Percentiles rank a stretch among this genome's conserved stretches.
These are phyloP conservation scores for Micromesistius poutassou DNA, from an alignment of 2,797 vertebrate genomes.

Conservation along the genomic window DNA sequence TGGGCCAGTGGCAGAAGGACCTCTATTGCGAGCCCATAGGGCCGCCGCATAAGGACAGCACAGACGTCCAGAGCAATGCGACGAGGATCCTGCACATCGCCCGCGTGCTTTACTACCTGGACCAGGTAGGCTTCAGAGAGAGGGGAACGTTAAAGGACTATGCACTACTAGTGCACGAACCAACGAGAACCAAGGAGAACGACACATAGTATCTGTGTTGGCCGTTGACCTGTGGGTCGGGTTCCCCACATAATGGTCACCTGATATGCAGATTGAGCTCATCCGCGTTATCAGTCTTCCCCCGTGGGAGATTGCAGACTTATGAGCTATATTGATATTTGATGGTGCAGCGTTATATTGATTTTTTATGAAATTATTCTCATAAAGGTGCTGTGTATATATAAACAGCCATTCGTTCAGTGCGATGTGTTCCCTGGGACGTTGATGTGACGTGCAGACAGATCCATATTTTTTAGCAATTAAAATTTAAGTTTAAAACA, in stretches of 20 bases:
- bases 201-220: not conserved
- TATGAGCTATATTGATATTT: not conserved
- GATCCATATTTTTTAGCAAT: too few relatives aligned
- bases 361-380: too few relatives aligned
- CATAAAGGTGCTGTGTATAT: too few relatives aligned
- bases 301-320: not conserved
- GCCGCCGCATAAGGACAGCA: constrained; percentile 61
- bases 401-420: too few relatives aligned
- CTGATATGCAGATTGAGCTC: too few relatives aligned
- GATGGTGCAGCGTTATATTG: not conserved
- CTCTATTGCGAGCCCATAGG: constrained; percentile 73
- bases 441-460: not conserved
- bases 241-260: not conserved
- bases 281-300: not conserved
- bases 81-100: constrained; percentile 83
- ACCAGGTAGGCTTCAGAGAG: constrained; percentile 77
- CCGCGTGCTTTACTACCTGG: constrained; percentile 84
- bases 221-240: not conserved
- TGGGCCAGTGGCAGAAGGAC: constrained; percentile 75
- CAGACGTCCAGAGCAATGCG: constrained; percentile 75
- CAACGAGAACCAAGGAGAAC: not conserved
- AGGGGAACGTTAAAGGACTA: not conserved
- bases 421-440: too few relatives aligned
- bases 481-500: too few relatives aligned
- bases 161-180: not conserved